Conservation (phyloP, 1,140 invertebrate genomes). For the Drosophila melanogaster region Release_6_plus_ISO1_MT NT_037436.4:22506501-22507000, state of each 20-base stretch:
- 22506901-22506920: constrained; percentile 63
- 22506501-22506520: constrained; percentile 27
- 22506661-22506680: constrained; percentile 5
- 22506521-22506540: constrained; percentile 10
- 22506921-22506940: constrained; percentile 74
- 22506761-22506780: neutral
- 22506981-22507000: constrained; percentile 48
- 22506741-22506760: constrained; percentile 73
- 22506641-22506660: constrained; percentile 49
- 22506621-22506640: constrained; percentile 32
- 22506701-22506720: constrained; percentile 80
- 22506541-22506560: constrained; percentile 7
- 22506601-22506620: constrained; percentile 1
- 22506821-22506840: constrained; percentile 66
- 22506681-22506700: constrained; percentile 14
- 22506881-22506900: constrained; percentile 47
- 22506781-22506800: constrained; percentile 19
- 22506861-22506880: neutral
- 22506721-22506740: constrained; percentile 77
- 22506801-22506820: constrained; percentile 37
- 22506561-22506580: constrained; percentile 10
- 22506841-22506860: constrained; percentile 31
- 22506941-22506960: constrained; percentile 36
- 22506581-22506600: constrained; percentile 1
- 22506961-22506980: constrained; percentile 72